A percentile compares a stretch with the other conserved stretches of the same genome.
phyloP scores from a whole-genome alignment of 2,797 vertebrate species.

The Antennarius maculatus region DNA sequence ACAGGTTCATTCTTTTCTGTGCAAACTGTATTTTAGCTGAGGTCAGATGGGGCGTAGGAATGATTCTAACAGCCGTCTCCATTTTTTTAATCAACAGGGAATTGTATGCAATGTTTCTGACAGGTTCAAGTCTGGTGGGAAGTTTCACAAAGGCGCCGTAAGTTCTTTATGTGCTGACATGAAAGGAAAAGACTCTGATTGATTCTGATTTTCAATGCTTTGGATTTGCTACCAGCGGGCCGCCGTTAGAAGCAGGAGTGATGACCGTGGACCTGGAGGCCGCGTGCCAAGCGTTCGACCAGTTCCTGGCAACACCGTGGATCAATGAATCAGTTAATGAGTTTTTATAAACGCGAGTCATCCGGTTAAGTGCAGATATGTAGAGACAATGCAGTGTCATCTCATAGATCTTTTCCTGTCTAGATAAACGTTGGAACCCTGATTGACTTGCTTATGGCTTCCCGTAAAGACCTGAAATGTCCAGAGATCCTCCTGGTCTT shows the following conservation, averaged over 20 bases:
- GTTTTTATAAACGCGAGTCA: background rate
- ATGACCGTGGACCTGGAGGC: slow-evolving; percentile 71
- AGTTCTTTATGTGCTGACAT: slow-evolving; percentile 23
- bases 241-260: slow-evolving; percentile 30
- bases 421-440: slow-evolving; percentile 50
- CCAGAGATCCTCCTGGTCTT: slow-evolving; percentile 75
- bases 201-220: slow-evolving; percentile 3
- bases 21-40: background rate
- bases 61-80: background rate
- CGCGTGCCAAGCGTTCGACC: slow-evolving; percentile 61
- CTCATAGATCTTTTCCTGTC: slow-evolving; percentile 4
- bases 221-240: slow-evolving; percentile 35
- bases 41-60: background rate
- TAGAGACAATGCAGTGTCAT: background rate
- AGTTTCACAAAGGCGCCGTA: slow-evolving; percentile 75
- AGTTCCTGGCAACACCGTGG: slow-evolving; percentile 67
- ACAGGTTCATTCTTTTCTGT: slow-evolving; percentile 45
- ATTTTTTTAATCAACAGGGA: slow-evolving; percentile 61
- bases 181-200: too few species aligned
- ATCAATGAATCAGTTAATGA: slow-evolving; percentile 65
- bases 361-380: background rate
- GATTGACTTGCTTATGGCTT: background rate
- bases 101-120: slow-evolving; percentile 59
- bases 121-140: slow-evolving; percentile 77
- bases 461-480: slow-evolving; percentile 50